phyloP scores from a whole-genome alignment of 1,140 invertebrate genomes.

The Apocrypta bakeri region DNA sequence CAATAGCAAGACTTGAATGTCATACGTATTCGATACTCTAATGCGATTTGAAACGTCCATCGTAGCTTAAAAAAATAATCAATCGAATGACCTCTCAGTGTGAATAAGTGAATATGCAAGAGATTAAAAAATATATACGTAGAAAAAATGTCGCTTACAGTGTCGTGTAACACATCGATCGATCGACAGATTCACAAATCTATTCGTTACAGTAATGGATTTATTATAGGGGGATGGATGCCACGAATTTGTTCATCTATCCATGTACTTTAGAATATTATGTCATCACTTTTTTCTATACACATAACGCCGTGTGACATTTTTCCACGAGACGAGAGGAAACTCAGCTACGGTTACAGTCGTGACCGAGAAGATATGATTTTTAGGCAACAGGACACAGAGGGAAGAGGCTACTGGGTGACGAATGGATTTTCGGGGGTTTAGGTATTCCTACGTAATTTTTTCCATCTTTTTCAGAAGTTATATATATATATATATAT shows the following conservation, averaged over 20 bases:
- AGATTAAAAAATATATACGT: not conserved
- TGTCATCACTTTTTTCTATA: not conserved
- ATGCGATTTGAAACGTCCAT: no score
- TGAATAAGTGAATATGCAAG: conserved; percentile 40
- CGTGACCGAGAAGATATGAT: not conserved
- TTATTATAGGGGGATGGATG: not conserved
- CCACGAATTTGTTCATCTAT: not conserved
- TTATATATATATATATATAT: conserved; percentile 38
- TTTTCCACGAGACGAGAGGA: not conserved
- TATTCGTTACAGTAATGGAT: not conserved
- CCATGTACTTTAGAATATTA: not conserved
- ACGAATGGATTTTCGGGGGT: conserved; percentile 14
- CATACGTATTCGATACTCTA: not conserved
- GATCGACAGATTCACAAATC: not conserved
- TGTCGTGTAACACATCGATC: not conserved
- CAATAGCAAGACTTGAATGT: not conserved
- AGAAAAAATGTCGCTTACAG: conserved; percentile 1
- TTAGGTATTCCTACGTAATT: conserved; percentile 46
- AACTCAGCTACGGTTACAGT: not conserved
- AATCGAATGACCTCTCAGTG: not conserved
- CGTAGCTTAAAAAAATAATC: not conserved
- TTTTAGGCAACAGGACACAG: not conserved
- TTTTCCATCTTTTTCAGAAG: conserved; percentile 32
- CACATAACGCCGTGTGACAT: conserved; percentile 3
- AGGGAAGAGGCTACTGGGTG: not conserved